Conservation (phyloP, 2,888 invertebrate species). For the Siphonodentalium dalli region DNA sequence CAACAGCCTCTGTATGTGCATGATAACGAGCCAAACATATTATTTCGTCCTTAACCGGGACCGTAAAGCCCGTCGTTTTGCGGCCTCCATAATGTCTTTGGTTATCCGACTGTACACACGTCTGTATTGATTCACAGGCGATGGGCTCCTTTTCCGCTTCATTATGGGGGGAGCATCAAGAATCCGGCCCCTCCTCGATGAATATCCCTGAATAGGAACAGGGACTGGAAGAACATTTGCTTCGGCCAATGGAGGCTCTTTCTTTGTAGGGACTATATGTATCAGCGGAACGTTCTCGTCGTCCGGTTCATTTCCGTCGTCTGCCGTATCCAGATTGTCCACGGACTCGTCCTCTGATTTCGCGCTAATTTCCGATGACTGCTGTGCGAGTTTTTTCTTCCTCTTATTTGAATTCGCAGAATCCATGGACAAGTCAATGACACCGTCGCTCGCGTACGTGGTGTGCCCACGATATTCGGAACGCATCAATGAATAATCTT, state of each 20-base stretch:
- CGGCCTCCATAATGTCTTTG: constrained; percentile 51
- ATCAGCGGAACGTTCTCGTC: constrained; percentile 46
- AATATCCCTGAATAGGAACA: constrained; percentile 50
- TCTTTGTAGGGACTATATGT: constrained; percentile 45
- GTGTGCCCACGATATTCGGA: too few relatives aligned
- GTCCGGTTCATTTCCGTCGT: constrained; percentile 24
- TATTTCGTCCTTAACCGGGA: constrained; percentile 53
- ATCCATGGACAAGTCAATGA: too few relatives aligned
- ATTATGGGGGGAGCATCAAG: constrained; percentile 59
- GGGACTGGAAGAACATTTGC: constrained; percentile 41
- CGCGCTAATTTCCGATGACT: too few relatives aligned
- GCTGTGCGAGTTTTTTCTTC: too few relatives aligned
- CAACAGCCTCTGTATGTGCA: too few relatives aligned
- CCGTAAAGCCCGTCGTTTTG: constrained; percentile 47
- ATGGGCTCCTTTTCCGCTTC: constrained; percentile 46
- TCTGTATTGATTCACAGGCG: constrained; percentile 54
- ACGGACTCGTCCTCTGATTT: too few relatives aligned
- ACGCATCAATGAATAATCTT: too few relatives aligned
- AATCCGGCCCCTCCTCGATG: constrained; percentile 55
- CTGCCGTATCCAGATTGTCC: constrained; percentile 8
- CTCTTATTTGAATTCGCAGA: too few relatives aligned
- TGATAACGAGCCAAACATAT: too few relatives aligned
- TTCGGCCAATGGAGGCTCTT: constrained; percentile 40
- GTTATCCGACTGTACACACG: constrained; percentile 48
- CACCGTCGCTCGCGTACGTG: too few relatives aligned